Evolutionary conservation across 1,140 invertebrate species (phyloP).

Genomic region (Drosophila sp.): DNA sequence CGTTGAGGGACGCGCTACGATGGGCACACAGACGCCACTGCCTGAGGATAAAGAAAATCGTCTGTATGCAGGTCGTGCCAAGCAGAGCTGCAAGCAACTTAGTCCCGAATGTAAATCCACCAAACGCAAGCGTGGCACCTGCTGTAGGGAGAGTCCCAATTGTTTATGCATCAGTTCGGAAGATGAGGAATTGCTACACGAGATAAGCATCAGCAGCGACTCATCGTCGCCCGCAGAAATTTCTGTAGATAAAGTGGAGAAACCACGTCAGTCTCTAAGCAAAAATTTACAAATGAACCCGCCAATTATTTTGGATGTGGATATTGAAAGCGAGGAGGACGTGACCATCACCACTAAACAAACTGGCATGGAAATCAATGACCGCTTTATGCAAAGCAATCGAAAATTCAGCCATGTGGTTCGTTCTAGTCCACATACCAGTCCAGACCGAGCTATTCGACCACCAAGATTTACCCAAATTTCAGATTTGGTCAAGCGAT

Average conservation of each 20-base stretch:
- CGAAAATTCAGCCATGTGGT: conserved; percentile 70
- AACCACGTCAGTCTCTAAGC: neutral
- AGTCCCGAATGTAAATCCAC: conserved; percentile 3
- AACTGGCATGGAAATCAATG: conserved; percentile 61
- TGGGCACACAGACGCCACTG: conserved; percentile 59
- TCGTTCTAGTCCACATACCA: conserved; percentile 24
- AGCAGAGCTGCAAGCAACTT: neutral
- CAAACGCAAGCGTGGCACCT: neutral
- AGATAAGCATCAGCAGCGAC: conserved; percentile 14
- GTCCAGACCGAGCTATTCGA: conserved; percentile 19
- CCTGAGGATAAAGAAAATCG: conserved; percentile 38
- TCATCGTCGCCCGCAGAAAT: neutral
- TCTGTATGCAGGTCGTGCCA: neutral
- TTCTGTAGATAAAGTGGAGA: neutral
- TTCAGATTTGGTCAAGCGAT: conserved; percentile 51
- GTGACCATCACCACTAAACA: conserved; percentile 26
- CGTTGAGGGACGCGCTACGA: conserved; percentile 45
- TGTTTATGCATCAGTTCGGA: conserved; percentile 8
- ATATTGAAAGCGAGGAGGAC: conserved; percentile 45
- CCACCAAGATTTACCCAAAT: conserved; percentile 66
- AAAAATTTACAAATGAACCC: conserved; percentile 51
- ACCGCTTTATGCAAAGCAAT: conserved; percentile 65
- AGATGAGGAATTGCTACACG: conserved; percentile 22
- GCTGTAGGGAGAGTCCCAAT: conserved; percentile 12
- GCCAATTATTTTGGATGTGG: conserved; percentile 63